These are phyloP conservation scores for Smutsia temminckii DNA, from an alignment of 2,797 vertebrate genomes.

Conservation along the genomic window DNA sequence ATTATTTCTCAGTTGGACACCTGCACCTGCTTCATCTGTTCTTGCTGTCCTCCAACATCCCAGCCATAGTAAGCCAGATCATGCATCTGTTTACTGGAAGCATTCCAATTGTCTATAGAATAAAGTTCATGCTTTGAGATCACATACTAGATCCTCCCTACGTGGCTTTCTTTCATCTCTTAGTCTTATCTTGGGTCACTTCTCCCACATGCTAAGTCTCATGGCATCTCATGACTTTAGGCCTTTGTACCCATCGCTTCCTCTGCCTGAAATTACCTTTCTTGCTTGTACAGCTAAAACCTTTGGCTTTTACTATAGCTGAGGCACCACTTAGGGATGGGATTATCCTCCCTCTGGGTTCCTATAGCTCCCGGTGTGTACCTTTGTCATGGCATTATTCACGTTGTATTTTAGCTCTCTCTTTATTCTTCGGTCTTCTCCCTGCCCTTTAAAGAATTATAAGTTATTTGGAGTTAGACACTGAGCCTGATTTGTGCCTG, in stretches of 20 bases:
- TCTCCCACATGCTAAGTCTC: background rate
- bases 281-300: background rate
- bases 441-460: background rate
- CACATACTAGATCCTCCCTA: background rate
- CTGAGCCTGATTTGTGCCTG: slow-evolving; percentile 40
- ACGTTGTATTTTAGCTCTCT: background rate
- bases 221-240: background rate
- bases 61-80: background rate
- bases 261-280: background rate
- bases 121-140: background rate
- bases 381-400: background rate
- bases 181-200: background rate
- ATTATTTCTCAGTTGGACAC: background rate
- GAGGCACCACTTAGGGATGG: background rate
- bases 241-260: background rate
- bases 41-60: background rate
- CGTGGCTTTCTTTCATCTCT: background rate
- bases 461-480: background rate
- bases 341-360: background rate
- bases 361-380: background rate
- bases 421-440: background rate
- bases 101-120: background rate
- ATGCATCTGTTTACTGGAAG: background rate
- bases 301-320: background rate
- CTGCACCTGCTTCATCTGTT: background rate